Conservation (phyloP, 2,113 vertebrate species). For the Cnemophilus loriae region DNA sequence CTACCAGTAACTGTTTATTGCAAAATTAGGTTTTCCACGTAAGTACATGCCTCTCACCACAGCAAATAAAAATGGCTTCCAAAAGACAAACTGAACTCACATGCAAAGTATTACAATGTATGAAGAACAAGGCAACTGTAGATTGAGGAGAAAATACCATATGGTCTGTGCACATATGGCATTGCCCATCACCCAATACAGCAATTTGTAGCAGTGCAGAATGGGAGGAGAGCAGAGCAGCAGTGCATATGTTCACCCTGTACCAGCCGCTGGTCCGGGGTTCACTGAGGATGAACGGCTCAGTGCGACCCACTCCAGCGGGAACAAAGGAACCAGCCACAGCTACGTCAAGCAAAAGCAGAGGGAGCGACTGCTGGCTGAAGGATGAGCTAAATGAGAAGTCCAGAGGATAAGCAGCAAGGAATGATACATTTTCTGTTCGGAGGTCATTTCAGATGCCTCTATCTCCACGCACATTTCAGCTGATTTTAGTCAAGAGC, state of each 20-base stretch:
- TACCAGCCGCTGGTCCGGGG: background rate
- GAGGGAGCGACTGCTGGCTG: rapidly evolving
- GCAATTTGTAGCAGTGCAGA: background rate
- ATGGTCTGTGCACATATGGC: background rate
- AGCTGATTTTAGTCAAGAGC: background rate
- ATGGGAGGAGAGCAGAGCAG: background rate
- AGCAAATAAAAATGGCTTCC: background rate
- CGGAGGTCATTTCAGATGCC: background rate
- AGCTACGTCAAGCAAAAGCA: rapidly evolving
- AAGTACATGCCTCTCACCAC: background rate
- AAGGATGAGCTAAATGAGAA: background rate
- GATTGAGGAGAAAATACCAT: background rate
- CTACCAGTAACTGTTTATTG: background rate
- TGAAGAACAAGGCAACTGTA: background rate
- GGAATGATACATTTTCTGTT: rapidly evolving
- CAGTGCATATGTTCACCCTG: background rate
- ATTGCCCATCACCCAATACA: background rate
- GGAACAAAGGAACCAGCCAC: background rate
- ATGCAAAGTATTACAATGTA: background rate
- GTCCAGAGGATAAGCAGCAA: background rate
- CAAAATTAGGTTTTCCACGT: background rate
- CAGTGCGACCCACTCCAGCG: background rate
- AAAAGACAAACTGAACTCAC: background rate
- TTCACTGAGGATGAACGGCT: background rate
- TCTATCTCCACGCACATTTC: background rate